Base-by-base conservation (phyloP, 1,140 invertebrate species). In the Vollenhovia emeryi region DNA sequence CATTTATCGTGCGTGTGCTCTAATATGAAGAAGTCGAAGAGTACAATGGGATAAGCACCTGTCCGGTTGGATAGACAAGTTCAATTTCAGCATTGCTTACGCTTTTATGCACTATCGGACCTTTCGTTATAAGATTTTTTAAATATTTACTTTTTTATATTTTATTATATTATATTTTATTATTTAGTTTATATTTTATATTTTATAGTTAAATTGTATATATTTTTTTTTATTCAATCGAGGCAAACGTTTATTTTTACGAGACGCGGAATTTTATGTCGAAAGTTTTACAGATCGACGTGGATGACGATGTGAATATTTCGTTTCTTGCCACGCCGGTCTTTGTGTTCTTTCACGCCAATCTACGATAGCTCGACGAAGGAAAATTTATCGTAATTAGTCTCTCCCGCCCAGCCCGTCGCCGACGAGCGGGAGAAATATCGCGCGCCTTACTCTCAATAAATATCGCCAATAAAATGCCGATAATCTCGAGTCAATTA, bases 401-500 rank as follows among this genome's bases (percentile, higher is more conserved):
- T 45, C 66, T 82, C 24, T 30, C 40, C 18, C 27, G 43, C 13
- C 52, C 60, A 40, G 75, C 11, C 21, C n/a, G n/a, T 43, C 40
- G 43, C 45, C 40, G 75, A 3, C 9, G 21, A 50, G 36, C 27
- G 36, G 43, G 21, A 82, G 33, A 73, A 50, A 82, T 40, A 82
- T 73, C n/a, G 18, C 15, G 18, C 27, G 64, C 27, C 66, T 82
- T 82, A 82, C 78, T 82, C 66, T 21, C 36, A 82, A 82, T 82
- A 82, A 82, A 82, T 69, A 80, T 45, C 66, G n/a, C 3, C 36
- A 66, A 71, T 80, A 55, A 80, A 80, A 33, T 69, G 48, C 64
- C 78, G 78, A 82, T 82, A 82, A 82, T 82, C 78, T 82, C 50
- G 18, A 82, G 78, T 82, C 78, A 82, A 82, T 82, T 82, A 82